A percentile compares a stretch with the other conserved stretches of the same genome.
Evolutionary conservation across 2,113 vertebrate genomes (phyloP).

Genomic region (Pseudorhombus dupliciocellatus): DNA sequence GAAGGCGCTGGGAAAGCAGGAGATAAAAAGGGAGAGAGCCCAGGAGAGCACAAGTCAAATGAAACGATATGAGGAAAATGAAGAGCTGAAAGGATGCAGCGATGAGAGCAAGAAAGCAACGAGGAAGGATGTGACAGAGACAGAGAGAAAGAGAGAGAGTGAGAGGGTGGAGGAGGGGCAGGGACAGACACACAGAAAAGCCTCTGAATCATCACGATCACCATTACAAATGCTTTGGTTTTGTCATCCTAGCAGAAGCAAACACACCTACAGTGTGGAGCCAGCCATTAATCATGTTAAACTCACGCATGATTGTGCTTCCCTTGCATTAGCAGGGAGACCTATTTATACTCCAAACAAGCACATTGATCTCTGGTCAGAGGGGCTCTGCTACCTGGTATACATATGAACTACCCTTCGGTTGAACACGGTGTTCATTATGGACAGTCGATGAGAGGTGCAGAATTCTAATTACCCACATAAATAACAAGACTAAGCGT

Average conservation of each 20-base stretch:
- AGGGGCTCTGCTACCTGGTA: not conserved
- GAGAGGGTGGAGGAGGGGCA: slow-evolving; percentile 9
- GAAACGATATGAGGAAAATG: slow-evolving; percentile 59
- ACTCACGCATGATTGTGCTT: slow-evolving; percentile 12
- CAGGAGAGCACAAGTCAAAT: slow-evolving; percentile 69
- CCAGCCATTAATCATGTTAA: slow-evolving; percentile 13
- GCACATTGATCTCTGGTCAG: slow-evolving; percentile 26
- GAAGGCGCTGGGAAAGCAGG: slow-evolving; percentile 42
- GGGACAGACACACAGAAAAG: slow-evolving; percentile 22
- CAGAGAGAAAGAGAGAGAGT: not conserved
- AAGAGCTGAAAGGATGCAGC: slow-evolving; percentile 54
- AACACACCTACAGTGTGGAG: slow-evolving; percentile 19
- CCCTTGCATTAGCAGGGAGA: slow-evolving; percentile 2
- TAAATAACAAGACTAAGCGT: slow-evolving; percentile 11
- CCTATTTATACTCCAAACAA: slow-evolving; percentile 13
- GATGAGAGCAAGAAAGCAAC: slow-evolving; percentile 37
- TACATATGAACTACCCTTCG: slow-evolving; percentile 5
- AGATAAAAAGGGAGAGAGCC: slow-evolving; percentile 64
- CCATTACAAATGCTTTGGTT: slow-evolving; percentile 24
- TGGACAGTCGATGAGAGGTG: not conserved
- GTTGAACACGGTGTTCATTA: slow-evolving; percentile 21
- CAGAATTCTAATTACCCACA: slow-evolving; percentile 9
- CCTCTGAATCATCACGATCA: slow-evolving; percentile 40
- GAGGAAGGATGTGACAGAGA: slow-evolving; percentile 29
- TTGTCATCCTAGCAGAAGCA: slow-evolving; percentile 16